Evolutionary conservation across 2,113 vertebrate genomes (phyloP), one percentile per base, ranked within the genome.

Genomic region (Carassius auratus): DNA sequence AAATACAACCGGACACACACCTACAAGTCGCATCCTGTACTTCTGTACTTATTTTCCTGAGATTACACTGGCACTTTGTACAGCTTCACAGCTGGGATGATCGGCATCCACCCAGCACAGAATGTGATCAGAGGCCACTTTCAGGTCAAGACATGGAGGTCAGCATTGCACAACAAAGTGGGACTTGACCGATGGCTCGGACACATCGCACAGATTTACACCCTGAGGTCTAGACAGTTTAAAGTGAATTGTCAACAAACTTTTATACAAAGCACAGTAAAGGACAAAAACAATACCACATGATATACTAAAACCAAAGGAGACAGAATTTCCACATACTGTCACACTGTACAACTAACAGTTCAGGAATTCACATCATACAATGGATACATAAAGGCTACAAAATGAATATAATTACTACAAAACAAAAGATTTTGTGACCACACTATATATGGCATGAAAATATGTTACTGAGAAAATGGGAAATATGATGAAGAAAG

Each of bases 111-210:
- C 36, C 21, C 38, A 55, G 42, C 13, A 38, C 52, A 66, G 75
- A 83, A 59, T 19, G 23, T 64, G 78, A 84, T 89, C 86, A 88
- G 84, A 86, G 78, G 87, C 75, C 82, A 52, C 30, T 71, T 75
- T 52, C 15, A 86, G 85, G 88, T 69, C 89, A 86, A 82, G 75
- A 86, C 87, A 84, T 17, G 10, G 55, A 86, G 68, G 50, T 85
- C 45, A 48, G 80, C 23, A 68, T 38, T 84, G 77, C 86, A 87
- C 85, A 81, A 88, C 81, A 87, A 89, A 90, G 76, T 81, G 61
- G 88, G 78, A 74, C 88, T 88, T 84, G 75, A 45, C 55, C 19
- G 88, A 89, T 88, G 87, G 91, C 87, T 83, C 14, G 68, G 77
- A 90, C 80, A 81, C 61, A 80, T 78, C n/a, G 59, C 83, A 68